These are phyloP conservation scores for Pseudolaguvia tuberculata DNA, from an alignment of 2,113 vertebrate genomes.

Conservation along the genomic window DNA sequence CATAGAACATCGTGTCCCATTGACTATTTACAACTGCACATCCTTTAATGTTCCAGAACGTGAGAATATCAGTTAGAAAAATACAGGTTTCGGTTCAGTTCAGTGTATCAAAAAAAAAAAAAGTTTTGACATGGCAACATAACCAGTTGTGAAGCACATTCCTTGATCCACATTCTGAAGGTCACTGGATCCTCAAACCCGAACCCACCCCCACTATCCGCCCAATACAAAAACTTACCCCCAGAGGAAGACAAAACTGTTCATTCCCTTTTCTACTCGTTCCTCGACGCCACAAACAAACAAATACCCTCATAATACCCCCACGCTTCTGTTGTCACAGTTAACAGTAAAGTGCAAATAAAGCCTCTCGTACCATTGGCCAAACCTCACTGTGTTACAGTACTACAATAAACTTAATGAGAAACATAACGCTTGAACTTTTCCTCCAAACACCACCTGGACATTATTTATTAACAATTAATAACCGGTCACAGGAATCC, in stretches of 20 bases:
- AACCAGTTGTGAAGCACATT: slow-evolving; percentile 49
- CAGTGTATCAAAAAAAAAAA: slow-evolving; percentile 65
- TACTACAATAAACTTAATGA: neutral
- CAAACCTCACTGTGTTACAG: neutral
- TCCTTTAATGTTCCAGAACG: slow-evolving; percentile 51
- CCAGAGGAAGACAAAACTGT: neutral
- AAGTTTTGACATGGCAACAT: slow-evolving; percentile 46
- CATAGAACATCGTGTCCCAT: slow-evolving; percentile 65
- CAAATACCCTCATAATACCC: too few species aligned
- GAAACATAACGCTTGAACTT: neutral
- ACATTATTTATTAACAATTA: neutral
- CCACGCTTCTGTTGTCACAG: slow-evolving; percentile 2
- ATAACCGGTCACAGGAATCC: too few species aligned
- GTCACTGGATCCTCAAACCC: slow-evolving; percentile 4
- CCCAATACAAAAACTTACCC: too few species aligned
- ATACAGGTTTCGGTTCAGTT: slow-evolving; percentile 61
- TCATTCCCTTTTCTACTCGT: neutral
- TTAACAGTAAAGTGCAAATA: slow-evolving; percentile 27
- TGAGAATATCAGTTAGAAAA: slow-evolving; percentile 55
- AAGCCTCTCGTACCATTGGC: neutral
- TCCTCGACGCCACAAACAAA: slow-evolving; percentile 4
- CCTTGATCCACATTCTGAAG: slow-evolving; percentile 43
- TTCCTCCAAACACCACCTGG: neutral
- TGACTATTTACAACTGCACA: slow-evolving; percentile 69
- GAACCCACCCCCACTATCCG: neutral